Conservation (phyloP, 2,888 invertebrate species). For the Seira musarum region DNA sequence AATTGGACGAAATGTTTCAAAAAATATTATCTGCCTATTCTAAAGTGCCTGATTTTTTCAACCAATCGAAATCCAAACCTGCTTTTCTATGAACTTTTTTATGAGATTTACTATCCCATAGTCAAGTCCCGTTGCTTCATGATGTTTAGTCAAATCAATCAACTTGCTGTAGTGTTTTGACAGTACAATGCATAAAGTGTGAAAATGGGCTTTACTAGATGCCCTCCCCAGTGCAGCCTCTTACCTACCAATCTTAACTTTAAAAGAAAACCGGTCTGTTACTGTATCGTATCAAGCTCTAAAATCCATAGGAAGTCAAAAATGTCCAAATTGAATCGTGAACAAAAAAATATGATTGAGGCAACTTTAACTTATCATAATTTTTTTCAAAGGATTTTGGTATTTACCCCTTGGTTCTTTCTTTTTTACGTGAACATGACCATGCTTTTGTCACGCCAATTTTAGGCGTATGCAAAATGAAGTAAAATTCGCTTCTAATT, state of each 20-base stretch:
- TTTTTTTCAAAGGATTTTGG: background rate
- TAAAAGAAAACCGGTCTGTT: background rate
- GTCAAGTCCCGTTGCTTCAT: too few relatives aligned
- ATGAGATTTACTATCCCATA: background rate
- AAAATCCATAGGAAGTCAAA: background rate
- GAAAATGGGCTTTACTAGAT: background rate
- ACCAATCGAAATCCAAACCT: background rate
- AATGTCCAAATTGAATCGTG: background rate
- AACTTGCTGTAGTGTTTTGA: background rate
- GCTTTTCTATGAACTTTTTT: background rate
- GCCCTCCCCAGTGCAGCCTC: background rate
- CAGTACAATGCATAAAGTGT: background rate
- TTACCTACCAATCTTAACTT: background rate
- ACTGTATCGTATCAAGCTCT: background rate
- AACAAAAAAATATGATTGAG: background rate
- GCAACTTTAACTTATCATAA: background rate
- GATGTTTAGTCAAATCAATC: too few relatives aligned
- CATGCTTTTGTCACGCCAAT: conserved; percentile 16
- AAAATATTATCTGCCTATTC: too few relatives aligned
- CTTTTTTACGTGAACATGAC: background rate
- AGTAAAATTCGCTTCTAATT: background rate
- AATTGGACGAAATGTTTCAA: too few relatives aligned
- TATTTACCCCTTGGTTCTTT: background rate
- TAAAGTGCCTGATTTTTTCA: background rate
- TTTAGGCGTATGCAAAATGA: background rate